Percentiles rank a stretch among this genome's conserved stretches.
These are phyloP conservation scores for Oceanites oceanicus DNA, from an alignment of 2,113 vertebrate species.

Conservation along the genomic window DNA sequence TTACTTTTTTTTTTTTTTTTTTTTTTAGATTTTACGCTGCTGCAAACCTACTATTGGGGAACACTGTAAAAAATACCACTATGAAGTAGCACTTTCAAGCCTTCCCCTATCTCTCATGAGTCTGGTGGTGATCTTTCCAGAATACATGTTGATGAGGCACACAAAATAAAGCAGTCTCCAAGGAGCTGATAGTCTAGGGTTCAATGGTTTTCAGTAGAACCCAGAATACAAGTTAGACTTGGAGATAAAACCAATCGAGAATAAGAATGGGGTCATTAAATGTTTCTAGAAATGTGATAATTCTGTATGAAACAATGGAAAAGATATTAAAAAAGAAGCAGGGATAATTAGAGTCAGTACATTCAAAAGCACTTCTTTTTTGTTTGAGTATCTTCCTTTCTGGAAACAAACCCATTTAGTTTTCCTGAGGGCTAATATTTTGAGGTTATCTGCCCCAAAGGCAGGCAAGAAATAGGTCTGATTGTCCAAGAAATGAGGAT, in stretches of 20 bases:
- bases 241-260: neutral
- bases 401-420: neutral
- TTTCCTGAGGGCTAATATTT: neutral
- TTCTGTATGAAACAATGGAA: neutral
- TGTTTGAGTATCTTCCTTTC: neutral
- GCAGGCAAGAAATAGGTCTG: conserved; percentile 6
- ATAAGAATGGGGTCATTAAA: neutral
- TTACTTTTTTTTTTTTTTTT: neutral
- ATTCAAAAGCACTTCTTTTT: neutral
- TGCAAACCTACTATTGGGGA: neutral
- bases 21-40: neutral
- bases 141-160: conserved; percentile 62
- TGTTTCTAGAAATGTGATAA: neutral
- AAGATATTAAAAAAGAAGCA: neutral
- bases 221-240: conserved; percentile 45
- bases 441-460: neutral
- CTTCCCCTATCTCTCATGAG: neutral
- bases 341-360: neutral
- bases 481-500: neutral
- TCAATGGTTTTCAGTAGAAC: conserved; percentile 65
- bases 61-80: neutral
- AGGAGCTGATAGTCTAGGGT: conserved; percentile 69
- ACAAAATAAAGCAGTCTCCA: conserved; percentile 72
- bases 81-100: neutral
- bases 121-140: conserved; percentile 25